Evolutionary conservation across 2,113 vertebrate species (phyloP), one percentile per base, ranked within the genome.

Genomic region (Prunella fulvescens): DNA sequence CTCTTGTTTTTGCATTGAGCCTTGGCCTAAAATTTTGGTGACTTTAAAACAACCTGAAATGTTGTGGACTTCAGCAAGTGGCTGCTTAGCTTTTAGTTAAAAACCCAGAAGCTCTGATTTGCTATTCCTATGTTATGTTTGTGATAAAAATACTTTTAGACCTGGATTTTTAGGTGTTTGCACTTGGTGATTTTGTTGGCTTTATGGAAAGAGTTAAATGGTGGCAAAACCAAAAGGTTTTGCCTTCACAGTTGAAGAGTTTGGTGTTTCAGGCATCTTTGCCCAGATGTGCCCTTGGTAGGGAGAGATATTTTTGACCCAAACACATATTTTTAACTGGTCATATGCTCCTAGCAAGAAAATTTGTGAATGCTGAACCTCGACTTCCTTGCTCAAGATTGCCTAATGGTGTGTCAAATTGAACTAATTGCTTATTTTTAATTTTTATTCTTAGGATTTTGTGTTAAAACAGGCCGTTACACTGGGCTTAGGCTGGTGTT

Each of bases 61-160:
- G 28, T 73, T 82, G 58, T 66, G 58, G 54, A 20, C 24, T 67
- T 92, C 0, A 72, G 9, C 31, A 65, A 70, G 64, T 31, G 47
- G 28, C 47, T 78, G 33, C n/a, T 37, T 31, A 47, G 81, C 13
- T 77, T 82, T 54, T 42, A 13, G 20, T 47, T 65, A 18, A 79
- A 81, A 65, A 42, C 8, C 23, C 37, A 33, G n/a, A 25, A 23
- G 19, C 12, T 88, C 24, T 39, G 1, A 20, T n/a, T 7, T 0
- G 0, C 8, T 24, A 19, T 54, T 82, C 16, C 11, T 50, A 28
- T 0, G 0, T 51, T 89, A 15, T 50, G 10, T n/a, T 91, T 4
- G 6, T 13, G 24, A 14, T 50, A 35, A 67, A 81, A 28, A 11
- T 1, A 5, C 7, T 44, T 62, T 12, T 4, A 53, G 67, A 11